phyloP scores from a whole-genome alignment of 30 jellyfish, hydroid and myxozoan species.

The Turritopsis rubra region DNA sequence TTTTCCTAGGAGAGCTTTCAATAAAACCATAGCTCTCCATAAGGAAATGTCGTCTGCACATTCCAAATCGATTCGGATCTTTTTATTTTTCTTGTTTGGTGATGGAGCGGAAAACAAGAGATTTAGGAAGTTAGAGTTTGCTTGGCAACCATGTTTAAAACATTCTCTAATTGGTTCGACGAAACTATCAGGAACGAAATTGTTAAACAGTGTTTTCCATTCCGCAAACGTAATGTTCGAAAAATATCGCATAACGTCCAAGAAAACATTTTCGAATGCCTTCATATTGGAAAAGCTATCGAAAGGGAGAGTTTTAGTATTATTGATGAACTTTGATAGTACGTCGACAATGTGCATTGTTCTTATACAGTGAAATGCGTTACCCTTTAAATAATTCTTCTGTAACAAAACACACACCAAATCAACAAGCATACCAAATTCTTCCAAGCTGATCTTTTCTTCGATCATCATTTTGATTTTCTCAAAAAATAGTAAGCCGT shows the following conservation, averaged over 20 bases:
- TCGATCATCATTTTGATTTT: slow-evolving; percentile 31
- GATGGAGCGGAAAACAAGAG: slow-evolving; percentile 21
- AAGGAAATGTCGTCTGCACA: slow-evolving; percentile 29
- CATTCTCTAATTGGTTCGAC: slow-evolving; percentile 18
- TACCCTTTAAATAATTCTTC: slow-evolving; percentile 76
- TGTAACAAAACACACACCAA: slow-evolving; percentile 39
- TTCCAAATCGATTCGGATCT: not conserved
- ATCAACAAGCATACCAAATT: slow-evolving; percentile 63
- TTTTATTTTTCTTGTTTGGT: not conserved
- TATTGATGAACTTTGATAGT: slow-evolving; percentile 49
- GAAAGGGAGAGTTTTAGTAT: not conserved
- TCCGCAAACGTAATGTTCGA: slow-evolving; percentile 31
- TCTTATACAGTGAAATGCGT: slow-evolving; percentile 82
- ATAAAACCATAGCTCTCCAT: slow-evolving; percentile 64
- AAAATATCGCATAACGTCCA: slow-evolving; percentile 33
- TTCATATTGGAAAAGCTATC: not conserved
- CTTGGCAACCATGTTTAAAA: slow-evolving; percentile 10
- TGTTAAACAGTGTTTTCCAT: slow-evolving; percentile 63
- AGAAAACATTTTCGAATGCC: slow-evolving; percentile 26
- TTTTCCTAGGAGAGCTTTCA: slow-evolving; percentile 79
- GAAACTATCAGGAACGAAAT: slow-evolving; percentile 57
- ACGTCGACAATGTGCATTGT: slow-evolving; percentile 82
- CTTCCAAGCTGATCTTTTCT: slow-evolving; percentile 28
- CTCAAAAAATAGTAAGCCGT: slow-evolving; percentile 62
- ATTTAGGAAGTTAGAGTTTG: not conserved